Base-by-base conservation (phyloP, 2,113 vertebrate genomes). In the Oxyura jamaicensis region DNA sequence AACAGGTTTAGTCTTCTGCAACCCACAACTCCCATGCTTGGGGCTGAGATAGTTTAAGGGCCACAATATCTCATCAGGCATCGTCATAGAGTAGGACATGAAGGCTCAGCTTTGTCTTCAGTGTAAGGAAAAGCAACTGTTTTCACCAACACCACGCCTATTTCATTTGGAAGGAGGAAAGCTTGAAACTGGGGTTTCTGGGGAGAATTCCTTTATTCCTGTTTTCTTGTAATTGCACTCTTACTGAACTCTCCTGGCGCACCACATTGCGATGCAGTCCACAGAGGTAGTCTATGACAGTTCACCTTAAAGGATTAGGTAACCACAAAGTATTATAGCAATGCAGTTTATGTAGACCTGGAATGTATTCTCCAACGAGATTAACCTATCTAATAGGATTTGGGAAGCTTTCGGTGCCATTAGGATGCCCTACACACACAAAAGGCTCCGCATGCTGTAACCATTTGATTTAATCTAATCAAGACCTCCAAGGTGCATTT, bases 331-430 rank as follows among this genome's bases (percentile, higher is more conserved):
- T 87, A 93, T 83, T 96, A 96, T 1, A 93, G 83, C 95, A 96
- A 94, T 69, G 88, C 76, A 93, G 88, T 97, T 96, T 86, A 93
- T 94, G 83, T 73, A 96, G 96, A 97, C 96, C 93, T 97, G 94
- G 95, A 98, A 94, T 95, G 94, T 89, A 86, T 97, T 97, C 93
- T 98, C 95, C 97, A 97, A 97, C 26, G 20, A 97, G 97, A 98
- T 98, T 98, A 98, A 95, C 92, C 78, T 89, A 96, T 78, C 68
- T 98, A 98, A 98, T 97, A 98, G 97, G 97, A 98, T 98, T 98
- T 96, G 88, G 82, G 91, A 97, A 69, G 91, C 97, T 97, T 96
- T 97, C 89, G 95, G 96, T 80, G 96, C 96, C 96, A 97, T 98
- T 97, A 96, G 91, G 96, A 97, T 97, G 97, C 97, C 97, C 97